Percentiles rank a stretch among this genome's conserved stretches.
phyloP scores from a whole-genome alignment of 2,797 vertebrate genomes.

The Gymnopithys bicolor region DNA sequence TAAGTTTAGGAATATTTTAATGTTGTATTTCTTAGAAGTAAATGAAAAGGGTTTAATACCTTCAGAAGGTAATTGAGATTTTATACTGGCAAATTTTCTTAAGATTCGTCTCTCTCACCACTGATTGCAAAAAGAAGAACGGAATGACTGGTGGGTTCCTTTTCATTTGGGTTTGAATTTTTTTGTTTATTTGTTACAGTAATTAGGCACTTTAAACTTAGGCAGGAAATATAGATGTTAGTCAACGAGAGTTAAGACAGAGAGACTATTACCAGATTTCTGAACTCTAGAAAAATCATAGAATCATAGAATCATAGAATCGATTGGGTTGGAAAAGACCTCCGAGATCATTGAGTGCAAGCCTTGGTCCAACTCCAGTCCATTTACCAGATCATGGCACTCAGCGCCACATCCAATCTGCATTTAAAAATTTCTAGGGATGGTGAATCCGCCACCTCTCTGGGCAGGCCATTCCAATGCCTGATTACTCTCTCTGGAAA shows the following conservation, averaged over 20 bases:
- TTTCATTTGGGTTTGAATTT: neutral
- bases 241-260: neutral
- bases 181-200: rapidly evolving
- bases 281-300: neutral
- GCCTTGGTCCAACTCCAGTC: too few relatives aligned
- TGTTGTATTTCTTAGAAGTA: neutral
- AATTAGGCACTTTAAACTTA: neutral
- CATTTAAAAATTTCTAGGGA: too few relatives aligned
- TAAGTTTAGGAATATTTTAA: neutral
- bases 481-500: too few relatives aligned
- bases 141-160: neutral
- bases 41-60: neutral
- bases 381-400: too few relatives aligned
- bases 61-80: neutral
- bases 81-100: neutral
- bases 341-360: too few relatives aligned
- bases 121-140: neutral
- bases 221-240: neutral
- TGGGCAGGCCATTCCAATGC: too few relatives aligned
- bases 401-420: too few relatives aligned
- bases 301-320: too few relatives aligned
- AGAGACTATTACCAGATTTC: neutral
- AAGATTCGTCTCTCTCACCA: neutral
- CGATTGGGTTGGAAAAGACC: too few relatives aligned
- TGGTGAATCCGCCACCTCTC: too few relatives aligned